These are phyloP conservation scores for Lucifuga dentata DNA, from an alignment of 2,113 vertebrate species.

Conservation along the genomic window DNA sequence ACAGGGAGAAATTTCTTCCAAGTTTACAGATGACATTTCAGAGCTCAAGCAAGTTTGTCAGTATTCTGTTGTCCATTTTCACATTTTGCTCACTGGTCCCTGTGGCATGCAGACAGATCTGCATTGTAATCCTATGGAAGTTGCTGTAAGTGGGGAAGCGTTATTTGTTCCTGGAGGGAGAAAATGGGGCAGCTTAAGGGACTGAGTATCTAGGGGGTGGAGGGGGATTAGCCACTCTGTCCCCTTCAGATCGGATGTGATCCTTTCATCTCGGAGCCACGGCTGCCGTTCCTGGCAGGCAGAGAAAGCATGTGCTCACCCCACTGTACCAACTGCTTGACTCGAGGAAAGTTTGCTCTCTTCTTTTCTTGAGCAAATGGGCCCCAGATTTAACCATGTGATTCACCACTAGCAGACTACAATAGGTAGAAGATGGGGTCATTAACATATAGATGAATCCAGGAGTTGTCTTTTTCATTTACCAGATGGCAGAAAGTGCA, in stretches of 20 bases:
- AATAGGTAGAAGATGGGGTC: constrained; percentile 71
- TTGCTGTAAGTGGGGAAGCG: constrained; percentile 78
- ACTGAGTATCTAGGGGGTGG: constrained; percentile 76
- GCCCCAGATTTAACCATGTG: constrained; percentile 74
- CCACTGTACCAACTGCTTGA: constrained; percentile 63
- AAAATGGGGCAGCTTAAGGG: constrained; percentile 81
- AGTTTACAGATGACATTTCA: constrained; percentile 75
- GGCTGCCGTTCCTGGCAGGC: constrained; percentile 78
- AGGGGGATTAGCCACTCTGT: constrained; percentile 81
- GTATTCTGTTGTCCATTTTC: constrained; percentile 66
- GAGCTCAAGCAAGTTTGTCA: constrained; percentile 68
- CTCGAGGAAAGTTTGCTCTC: constrained; percentile 70
- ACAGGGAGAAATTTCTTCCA: constrained; percentile 46
- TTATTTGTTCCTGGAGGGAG: constrained; percentile 82
- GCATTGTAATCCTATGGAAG: constrained; percentile 82
- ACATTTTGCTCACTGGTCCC: constrained; percentile 63
- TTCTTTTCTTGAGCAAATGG: constrained; percentile 67
- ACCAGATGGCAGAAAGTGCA: constrained; percentile 65
- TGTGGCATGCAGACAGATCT: constrained; percentile 71
- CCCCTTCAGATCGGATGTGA: constrained; percentile 77
- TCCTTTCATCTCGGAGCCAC: constrained; percentile 82
- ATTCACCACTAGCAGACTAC: constrained; percentile 66
- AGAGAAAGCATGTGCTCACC: constrained; percentile 75
- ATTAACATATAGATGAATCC: constrained; percentile 87
- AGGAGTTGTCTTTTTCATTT: constrained; percentile 80